phyloP scores from a whole-genome alignment of 2,888 invertebrate genomes.

The Magallana nippona region DNA sequence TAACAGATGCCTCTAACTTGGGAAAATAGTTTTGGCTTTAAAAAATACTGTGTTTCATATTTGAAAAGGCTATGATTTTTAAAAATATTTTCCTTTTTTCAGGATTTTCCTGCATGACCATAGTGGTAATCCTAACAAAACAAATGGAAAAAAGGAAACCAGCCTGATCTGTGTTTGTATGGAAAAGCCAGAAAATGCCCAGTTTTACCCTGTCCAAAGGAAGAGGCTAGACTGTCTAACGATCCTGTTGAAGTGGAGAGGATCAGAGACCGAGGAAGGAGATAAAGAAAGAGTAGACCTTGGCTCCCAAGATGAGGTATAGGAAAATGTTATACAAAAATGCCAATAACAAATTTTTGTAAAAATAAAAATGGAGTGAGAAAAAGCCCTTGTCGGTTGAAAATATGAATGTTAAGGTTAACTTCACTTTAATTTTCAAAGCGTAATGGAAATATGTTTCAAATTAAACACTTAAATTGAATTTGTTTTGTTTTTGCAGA shows the following conservation, averaged over 20 bases:
- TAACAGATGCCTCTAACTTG: too few species aligned
- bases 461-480: too few species aligned
- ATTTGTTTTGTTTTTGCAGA: constrained; percentile 78
- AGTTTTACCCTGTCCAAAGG: constrained; percentile 72
- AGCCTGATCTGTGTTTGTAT: constrained; percentile 84
- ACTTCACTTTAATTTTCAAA: too few species aligned
- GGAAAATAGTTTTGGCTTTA: too few species aligned
- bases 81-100: constrained; percentile 48
- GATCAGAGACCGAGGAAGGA: constrained; percentile 82
- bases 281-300: constrained; percentile 84
- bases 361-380: too few species aligned
- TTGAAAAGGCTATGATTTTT: too few species aligned
- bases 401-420: too few species aligned
- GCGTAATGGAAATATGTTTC: too few species aligned
- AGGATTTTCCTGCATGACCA: constrained; percentile 85
- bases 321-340: background rate
- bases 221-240: constrained; percentile 84
- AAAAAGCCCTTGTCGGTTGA: too few species aligned
- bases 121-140: constrained; percentile 86
- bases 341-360: too few species aligned
- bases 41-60: too few species aligned
- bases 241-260: constrained; percentile 85
- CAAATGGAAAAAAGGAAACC: constrained; percentile 84
- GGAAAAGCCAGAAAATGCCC: constrained; percentile 65
- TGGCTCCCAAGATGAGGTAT: constrained; percentile 84